Percentiles rank a stretch among this genome's conserved stretches.
Evolutionary conservation across 2,888 invertebrate genomes (phyloP).

Genomic region (Sylvicola fuscatus): DNA sequence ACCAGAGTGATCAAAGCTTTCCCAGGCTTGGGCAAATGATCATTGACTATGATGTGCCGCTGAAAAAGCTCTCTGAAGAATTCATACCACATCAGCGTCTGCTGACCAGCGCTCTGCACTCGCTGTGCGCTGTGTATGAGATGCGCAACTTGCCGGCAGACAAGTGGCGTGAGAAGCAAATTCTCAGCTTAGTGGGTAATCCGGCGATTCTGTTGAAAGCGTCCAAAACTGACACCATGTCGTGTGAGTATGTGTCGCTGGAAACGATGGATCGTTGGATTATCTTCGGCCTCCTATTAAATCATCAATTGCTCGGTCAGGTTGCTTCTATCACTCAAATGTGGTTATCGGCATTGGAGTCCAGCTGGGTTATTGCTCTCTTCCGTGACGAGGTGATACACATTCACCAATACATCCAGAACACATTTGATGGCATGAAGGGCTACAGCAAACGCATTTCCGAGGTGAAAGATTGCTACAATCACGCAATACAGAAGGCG

Average conservation of each 20-base stretch:
- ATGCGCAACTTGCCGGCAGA: constrained; percentile 83
- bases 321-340: constrained; percentile 63
- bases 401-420: constrained; percentile 82
- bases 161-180: constrained; percentile 83
- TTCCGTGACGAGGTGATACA: constrained; percentile 95
- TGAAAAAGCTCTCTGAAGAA: constrained; percentile 91
- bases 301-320: constrained; percentile 72
- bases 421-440: constrained; percentile 87
- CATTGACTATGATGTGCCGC: constrained; percentile 88
- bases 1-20: constrained; percentile 75
- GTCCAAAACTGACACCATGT: constrained; percentile 86
- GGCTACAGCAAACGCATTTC: constrained; percentile 81
- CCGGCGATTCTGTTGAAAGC: constrained; percentile 89
- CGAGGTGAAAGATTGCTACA: constrained; percentile 92
- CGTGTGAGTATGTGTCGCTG: constrained; percentile 90
- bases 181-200: constrained; percentile 77
- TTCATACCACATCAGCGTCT: constrained; percentile 86
- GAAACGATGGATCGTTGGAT: constrained; percentile 96
- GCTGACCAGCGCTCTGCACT: constrained; percentile 66
- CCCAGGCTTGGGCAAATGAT: constrained; percentile 95
- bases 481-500: constrained; percentile 74
- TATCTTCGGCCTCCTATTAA: constrained; percentile 80
- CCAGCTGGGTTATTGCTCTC: constrained; percentile 82
- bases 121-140: constrained; percentile 71
- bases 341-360: constrained; percentile 82